Base-by-base conservation (phyloP, 2,888 invertebrate genomes). In the Penaeus monodon region DNA sequence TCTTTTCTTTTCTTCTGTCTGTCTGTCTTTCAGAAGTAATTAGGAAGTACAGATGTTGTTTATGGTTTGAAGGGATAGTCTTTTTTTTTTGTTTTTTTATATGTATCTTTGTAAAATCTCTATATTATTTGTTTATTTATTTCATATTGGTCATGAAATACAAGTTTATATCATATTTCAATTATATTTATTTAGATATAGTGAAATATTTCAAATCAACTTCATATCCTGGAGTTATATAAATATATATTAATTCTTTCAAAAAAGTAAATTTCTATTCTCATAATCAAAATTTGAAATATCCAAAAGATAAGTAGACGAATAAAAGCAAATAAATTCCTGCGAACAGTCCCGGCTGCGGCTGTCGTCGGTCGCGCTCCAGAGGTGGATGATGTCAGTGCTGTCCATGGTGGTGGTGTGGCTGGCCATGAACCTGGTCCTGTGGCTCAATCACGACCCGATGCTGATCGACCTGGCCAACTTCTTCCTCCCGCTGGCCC, bases 331-430 rank as follows among this genome's bases (percentile, higher is more conserved):
- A 38, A 38, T 38, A n/a, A 44, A 76, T 90, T 20, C 10, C 2
- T 20, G 14, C 57, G 0, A 2, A 57, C 90, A 93, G 93, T 91
- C 91, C 78, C 91, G 92, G 6, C 91, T 93, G 89, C 90, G 92
- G 27, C 89, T 92, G 81, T 92, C 92, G 12, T 92, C 92, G 0
- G 90, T 91, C 64, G 92, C 91, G 33, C 91, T 93, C n/a, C 93
- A 93, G 90, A 91, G 93, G 10, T 93, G 93, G 93, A 90, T 93
- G 89, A 91, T 92, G 20, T 92, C 92, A 64, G 92, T 92, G 91
- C 91, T 92, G 8, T 90, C 91, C n/a, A 91, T 93, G 83, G 92
- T 92, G 63, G 88, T 92, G 2, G 84, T 92, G 0, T 92, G 92
- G 92, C 91, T 92, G 87, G 91, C 91, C 6, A 91, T 92, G 82